Percentiles rank a stretch among this genome's conserved stretches.
Conservation (phyloP, 2,888 invertebrate species). For the Morpho deidamia region DNA sequence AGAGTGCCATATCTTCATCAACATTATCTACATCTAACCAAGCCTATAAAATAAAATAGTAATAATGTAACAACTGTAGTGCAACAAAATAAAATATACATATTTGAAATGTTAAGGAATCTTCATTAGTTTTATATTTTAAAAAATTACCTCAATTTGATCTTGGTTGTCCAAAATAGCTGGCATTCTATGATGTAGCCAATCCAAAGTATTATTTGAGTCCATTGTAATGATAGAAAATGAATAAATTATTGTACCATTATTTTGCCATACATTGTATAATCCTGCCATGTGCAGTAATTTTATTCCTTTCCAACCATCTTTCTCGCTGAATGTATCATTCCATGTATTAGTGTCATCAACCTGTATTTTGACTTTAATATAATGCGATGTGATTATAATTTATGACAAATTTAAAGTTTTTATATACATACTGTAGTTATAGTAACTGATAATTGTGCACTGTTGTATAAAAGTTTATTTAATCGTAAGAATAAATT, state of each 20-base stretch:
- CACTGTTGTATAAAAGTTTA: no score
- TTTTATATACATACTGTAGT: no score
- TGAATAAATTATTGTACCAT: constrained; percentile 80
- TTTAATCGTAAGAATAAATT: no score
- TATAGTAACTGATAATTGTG: no score
- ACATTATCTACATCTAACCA: constrained; percentile 82
- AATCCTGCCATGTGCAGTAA: constrained; percentile 87
- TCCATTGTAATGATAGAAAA: constrained; percentile 89
- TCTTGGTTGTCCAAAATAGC: constrained; percentile 84
- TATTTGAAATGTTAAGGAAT: no score
- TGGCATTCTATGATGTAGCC: constrained; percentile 90
- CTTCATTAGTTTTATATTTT: neutral
- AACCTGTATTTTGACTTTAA: constrained; percentile 37
- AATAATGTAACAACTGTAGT: no score
- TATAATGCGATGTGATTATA: no score
- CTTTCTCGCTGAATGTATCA: constrained; percentile 61
- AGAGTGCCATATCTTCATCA: constrained; percentile 67
- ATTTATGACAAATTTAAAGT: no score
- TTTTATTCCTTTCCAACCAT: constrained; percentile 80
- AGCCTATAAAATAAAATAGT: constrained; percentile 59
- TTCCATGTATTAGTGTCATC: constrained; percentile 78
- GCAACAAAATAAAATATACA: neutral
- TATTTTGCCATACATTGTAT: constrained; percentile 83
- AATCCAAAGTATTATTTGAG: constrained; percentile 81
- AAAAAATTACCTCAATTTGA: constrained; percentile 77